Evolutionary conservation across 2,888 invertebrate species (phyloP).

Genomic region (Polymixis flavicincta): DNA sequence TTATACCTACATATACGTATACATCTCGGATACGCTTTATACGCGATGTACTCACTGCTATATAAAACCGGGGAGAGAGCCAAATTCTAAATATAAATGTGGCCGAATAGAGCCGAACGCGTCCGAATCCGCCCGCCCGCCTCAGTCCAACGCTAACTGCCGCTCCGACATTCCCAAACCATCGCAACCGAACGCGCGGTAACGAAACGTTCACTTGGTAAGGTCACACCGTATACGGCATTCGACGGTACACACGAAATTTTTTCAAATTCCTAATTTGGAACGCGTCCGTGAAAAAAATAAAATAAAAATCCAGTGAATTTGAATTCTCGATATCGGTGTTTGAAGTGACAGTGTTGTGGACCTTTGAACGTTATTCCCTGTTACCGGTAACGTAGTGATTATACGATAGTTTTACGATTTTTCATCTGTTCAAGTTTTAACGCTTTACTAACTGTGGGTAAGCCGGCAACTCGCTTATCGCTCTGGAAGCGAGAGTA

Average conservation of each 20-base stretch:
- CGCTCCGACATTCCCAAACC: constrained; percentile 86
- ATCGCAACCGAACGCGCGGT: constrained; percentile 85
- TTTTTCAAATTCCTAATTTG: constrained; percentile 76
- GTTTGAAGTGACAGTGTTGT: constrained; percentile 86
- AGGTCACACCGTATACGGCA: constrained; percentile 81
- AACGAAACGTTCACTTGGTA: constrained; percentile 83
- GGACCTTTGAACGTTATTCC: constrained; percentile 79
- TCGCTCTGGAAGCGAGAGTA: constrained; percentile 84
- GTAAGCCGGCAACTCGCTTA: constrained; percentile 73
- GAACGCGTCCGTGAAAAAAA: constrained; percentile 79
- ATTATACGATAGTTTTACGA: constrained; percentile 61
- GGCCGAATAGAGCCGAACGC: constrained; percentile 86
- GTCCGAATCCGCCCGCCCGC: constrained; percentile 88
- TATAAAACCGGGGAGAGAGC: constrained; percentile 91
- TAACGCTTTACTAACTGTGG: constrained; percentile 71
- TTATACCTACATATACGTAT: constrained; percentile 75
- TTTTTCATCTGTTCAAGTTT: constrained; percentile 72
- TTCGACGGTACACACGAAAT: constrained; percentile 71
- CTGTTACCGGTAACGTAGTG: constrained; percentile 85
- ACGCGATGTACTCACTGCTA: constrained; percentile 90
- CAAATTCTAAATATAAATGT: constrained; percentile 92
- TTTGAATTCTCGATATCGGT: constrained; percentile 77
- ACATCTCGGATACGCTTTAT: constrained; percentile 90
- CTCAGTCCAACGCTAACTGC: constrained; percentile 89
- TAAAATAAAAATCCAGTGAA: constrained; percentile 75